Evolutionary conservation across 2,797 vertebrate species (phyloP).

Genomic region (Semotilus atromaculatus): DNA sequence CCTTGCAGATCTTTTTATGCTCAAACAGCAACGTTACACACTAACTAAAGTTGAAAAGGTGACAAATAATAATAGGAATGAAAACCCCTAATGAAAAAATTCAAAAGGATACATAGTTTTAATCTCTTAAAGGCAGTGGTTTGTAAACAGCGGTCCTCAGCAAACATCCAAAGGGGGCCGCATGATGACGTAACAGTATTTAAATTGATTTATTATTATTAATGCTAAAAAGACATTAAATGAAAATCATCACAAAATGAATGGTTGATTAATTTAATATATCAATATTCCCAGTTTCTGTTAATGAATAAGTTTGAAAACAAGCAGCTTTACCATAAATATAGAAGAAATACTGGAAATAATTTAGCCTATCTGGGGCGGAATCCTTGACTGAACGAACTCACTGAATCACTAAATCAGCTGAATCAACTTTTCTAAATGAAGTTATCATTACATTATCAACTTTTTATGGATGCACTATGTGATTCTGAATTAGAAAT

Average conservation of each 20-base stretch:
- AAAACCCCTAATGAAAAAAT: background rate
- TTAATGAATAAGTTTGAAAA: background rate
- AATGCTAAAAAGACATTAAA: background rate
- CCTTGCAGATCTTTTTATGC: no score
- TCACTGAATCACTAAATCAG: background rate
- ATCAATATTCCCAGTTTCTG: background rate
- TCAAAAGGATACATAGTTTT: background rate
- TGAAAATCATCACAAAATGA: background rate
- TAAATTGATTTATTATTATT: background rate
- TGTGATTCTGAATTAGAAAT: background rate
- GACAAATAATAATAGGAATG: no score
- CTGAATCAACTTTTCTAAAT: background rate
- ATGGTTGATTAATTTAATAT: background rate
- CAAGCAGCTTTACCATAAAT: background rate
- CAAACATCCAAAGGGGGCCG: background rate
- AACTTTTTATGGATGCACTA: background rate
- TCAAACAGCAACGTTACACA: no score
- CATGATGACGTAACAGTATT: background rate
- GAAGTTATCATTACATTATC: background rate
- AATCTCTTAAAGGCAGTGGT: background rate
- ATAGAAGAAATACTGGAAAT: background rate
- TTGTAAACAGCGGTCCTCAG: background rate
- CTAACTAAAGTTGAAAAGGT: no score
- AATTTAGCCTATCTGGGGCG: background rate
- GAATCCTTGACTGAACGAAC: background rate